Evolutionary conservation across 2,888 invertebrate genomes (phyloP).

Genomic region (Microchrysa polita): DNA sequence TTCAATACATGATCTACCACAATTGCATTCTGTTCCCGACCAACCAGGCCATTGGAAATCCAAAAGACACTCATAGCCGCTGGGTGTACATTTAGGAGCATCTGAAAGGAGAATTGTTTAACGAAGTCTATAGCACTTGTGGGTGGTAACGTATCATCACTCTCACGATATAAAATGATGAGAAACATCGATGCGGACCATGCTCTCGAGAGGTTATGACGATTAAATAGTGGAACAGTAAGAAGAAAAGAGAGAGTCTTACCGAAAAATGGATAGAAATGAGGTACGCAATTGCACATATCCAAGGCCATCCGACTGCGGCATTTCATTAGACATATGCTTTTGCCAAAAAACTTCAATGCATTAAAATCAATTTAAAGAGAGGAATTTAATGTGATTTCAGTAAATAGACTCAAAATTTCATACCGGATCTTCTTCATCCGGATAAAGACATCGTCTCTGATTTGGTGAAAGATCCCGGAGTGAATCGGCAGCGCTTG

Average conservation of each 20-base stretch:
- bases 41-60: slow-evolving; percentile 63
- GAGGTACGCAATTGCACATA: slow-evolving; percentile 65
- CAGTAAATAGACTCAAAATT: too few species aligned
- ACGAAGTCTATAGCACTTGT: too few species aligned
- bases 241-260: too few species aligned
- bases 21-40: slow-evolving; percentile 60
- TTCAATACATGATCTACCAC: slow-evolving; percentile 60
- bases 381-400: too few species aligned
- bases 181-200: too few species aligned
- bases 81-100: slow-evolving; percentile 59
- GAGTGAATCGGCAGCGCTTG: slow-evolving; percentile 51
- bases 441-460: slow-evolving; percentile 63
- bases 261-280: slow-evolving; percentile 60
- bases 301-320: slow-evolving; percentile 61
- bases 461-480: slow-evolving; percentile 59
- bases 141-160: too few species aligned
- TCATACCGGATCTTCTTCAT: slow-evolving; percentile 59
- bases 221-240: too few species aligned
- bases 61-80: slow-evolving; percentile 60
- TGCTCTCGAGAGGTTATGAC: too few species aligned
- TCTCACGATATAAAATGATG: too few species aligned
- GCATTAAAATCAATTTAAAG: too few species aligned
- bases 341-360: slow-evolving; percentile 59
- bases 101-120: too few species aligned
- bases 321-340: slow-evolving; percentile 65